Evolutionary conservation across 2,113 vertebrate genomes (phyloP).

Genomic region (Blennius ocellaris): DNA sequence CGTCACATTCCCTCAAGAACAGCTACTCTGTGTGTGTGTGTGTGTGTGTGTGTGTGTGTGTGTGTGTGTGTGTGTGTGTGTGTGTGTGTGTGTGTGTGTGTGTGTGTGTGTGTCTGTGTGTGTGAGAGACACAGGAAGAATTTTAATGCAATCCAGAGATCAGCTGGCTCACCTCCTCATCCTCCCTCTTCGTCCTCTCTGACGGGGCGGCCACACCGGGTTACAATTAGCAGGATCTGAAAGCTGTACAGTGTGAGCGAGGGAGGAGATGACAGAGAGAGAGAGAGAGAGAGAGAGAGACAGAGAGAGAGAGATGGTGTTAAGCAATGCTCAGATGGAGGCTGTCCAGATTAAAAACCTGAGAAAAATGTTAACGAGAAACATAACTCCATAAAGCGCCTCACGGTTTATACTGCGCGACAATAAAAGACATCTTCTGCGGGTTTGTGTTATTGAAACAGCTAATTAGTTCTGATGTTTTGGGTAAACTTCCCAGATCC

Average conservation of each 20-base stretch:
- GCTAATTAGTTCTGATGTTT: slow-evolving; percentile 68
- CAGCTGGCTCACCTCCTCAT: slow-evolving; percentile 60
- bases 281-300: neutral
- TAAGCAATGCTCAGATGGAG: slow-evolving; percentile 33
- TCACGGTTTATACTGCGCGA: slow-evolving; percentile 38
- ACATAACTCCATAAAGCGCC: slow-evolving; percentile 56
- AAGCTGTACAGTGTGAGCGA: neutral
- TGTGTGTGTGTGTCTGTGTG: slow-evolving; percentile 24
- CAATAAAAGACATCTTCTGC: slow-evolving; percentile 59
- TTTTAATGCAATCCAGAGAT: slow-evolving; percentile 78
- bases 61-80: slow-evolving; percentile 35
- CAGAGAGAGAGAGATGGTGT: neutral
- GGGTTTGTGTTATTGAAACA: slow-evolving; percentile 57
- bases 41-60: slow-evolving; percentile 15
- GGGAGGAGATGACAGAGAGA: slow-evolving; percentile 4
- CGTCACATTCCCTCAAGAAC: slow-evolving; percentile 8
- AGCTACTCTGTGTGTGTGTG: slow-evolving; percentile 18
- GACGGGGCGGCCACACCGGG: slow-evolving; percentile 41
- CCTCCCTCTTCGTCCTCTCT: slow-evolving; percentile 27
- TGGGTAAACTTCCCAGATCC: slow-evolving; percentile 57
- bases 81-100: slow-evolving; percentile 25
- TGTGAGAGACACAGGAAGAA: slow-evolving; percentile 66
- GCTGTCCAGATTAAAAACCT: slow-evolving; percentile 52
- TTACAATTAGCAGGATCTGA: slow-evolving; percentile 55
- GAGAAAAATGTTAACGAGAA: slow-evolving; percentile 70